Conservation (phyloP, 2,797 vertebrate species). For the Dallia pectoralis region DNA sequence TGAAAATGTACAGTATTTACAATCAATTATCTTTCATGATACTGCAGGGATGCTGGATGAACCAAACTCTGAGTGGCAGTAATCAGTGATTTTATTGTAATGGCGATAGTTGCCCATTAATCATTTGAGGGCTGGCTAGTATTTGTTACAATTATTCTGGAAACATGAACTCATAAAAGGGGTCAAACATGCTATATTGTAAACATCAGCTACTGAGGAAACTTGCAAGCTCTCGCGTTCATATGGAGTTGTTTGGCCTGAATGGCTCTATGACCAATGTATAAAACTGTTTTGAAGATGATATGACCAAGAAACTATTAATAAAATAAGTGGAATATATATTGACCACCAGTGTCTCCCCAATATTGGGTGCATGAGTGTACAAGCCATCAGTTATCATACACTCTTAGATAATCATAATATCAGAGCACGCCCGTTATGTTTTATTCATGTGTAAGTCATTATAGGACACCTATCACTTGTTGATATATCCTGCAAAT, state of each 20-base stretch:
- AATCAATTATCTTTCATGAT: too few relatives aligned
- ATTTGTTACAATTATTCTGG: too few relatives aligned
- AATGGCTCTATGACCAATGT: background rate
- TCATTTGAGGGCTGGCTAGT: too few relatives aligned
- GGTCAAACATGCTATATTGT: too few relatives aligned
- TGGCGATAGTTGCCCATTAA: too few relatives aligned
- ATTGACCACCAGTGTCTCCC: background rate
- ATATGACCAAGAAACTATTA: background rate
- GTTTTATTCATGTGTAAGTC: background rate
- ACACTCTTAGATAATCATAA: background rate
- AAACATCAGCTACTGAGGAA: too few relatives aligned
- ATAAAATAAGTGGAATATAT: background rate
- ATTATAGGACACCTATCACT: background rate
- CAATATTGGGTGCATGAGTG: background rate
- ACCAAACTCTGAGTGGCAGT: too few relatives aligned
- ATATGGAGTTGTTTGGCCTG: background rate
- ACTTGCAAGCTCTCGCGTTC: too few relatives aligned
- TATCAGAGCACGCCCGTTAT: background rate
- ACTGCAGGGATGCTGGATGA: too few relatives aligned
- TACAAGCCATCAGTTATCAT: background rate
- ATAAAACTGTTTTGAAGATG: background rate
- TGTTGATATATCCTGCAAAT: slow-evolving; percentile 2
- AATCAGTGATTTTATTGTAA: too few relatives aligned
- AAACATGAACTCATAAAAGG: too few relatives aligned
- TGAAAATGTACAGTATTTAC: too few relatives aligned